Conservation (phyloP, 2,113 vertebrate species). For the Eira barbara region DNA sequence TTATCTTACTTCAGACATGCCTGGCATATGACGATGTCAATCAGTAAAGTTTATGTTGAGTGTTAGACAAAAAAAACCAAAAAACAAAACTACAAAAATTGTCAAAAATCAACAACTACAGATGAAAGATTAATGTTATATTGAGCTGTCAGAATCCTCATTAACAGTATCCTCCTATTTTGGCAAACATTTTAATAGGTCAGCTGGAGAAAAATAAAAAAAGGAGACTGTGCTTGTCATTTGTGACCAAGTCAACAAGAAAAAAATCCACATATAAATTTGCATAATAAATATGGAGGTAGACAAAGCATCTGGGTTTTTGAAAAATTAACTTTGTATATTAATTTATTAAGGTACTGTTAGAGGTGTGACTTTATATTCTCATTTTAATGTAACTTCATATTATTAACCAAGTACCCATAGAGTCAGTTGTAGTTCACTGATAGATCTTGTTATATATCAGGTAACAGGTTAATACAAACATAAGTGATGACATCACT, state of each 20-base stretch:
- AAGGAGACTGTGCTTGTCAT: background rate
- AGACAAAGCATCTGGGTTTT: background rate
- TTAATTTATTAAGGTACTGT: background rate
- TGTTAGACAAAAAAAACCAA: slow-evolving; percentile 38
- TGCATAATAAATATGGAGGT: background rate
- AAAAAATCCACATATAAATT: background rate
- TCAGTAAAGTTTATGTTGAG: slow-evolving; percentile 45
- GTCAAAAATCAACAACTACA: slow-evolving; percentile 58
- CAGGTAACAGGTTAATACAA: background rate
- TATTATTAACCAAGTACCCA: background rate
- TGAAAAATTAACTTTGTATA: background rate
- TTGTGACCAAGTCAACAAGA: background rate
- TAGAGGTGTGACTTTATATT: background rate
- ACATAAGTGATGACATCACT: background rate
- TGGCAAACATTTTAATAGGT: background rate
- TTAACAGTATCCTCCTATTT: slow-evolving; percentile 46
- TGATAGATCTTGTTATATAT: background rate
- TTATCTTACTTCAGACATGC: slow-evolving; percentile 48
- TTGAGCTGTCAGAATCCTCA: slow-evolving; percentile 63
- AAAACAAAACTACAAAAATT: slow-evolving; percentile 27
- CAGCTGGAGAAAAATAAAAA: background rate
- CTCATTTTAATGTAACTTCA: background rate
- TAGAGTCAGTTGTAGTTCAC: background rate
- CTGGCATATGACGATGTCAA: slow-evolving; percentile 40
- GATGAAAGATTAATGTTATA: slow-evolving; percentile 49